Base-by-base conservation (phyloP, 2,888 invertebrate species). In the Cerceris rybyensis region DNA sequence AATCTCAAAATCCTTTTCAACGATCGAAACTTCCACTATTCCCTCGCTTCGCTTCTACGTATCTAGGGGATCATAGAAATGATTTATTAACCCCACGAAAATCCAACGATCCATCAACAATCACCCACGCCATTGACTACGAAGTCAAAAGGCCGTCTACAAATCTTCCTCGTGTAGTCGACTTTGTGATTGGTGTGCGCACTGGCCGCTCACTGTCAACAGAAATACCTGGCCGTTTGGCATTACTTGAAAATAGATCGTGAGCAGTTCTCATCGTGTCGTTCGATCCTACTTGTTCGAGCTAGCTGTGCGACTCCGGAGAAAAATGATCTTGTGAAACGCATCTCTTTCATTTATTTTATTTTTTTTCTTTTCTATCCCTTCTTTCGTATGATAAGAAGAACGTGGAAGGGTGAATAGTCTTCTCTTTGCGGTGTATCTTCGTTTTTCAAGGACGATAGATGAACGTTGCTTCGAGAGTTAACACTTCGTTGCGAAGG, bases 171-270 rank as follows among this genome's bases (percentile, higher is more conserved):
- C 39, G 13, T 13, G 17, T 7, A 17, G 43, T 57, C 28, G 1
- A 6, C 57, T 41, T 59, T 42, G 49, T 9, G 46, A 46, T 16
- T 46, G 17, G 54, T 57, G 52, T 42, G 60, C 55, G 64, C 63
- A 42, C 58, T 65, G 52, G 63, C 70, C 68, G 76, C 28, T 28
- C 59, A 60, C 74, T 77, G 77, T 84, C 78, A 78, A 80, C 81
- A 69, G 78, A 86, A 84, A 85, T 86, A 84, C 82, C 82, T 85
- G 83, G 77, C 82, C 79, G 74, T 72, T 84, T 86, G 86, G 82
- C 86, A 82, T 77, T 73, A 78, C 79, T 77, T 85, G 79, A 81
- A 83, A 88, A 87, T 87, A 86, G 86, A 87, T 83, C 63, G 75
- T 78, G 82, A 85, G 80, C 84, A 80, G 83, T 86, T 78, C 81